Evolutionary conservation across 2,797 vertebrate genomes (phyloP).

Genomic region (Semotilus atromaculatus): DNA sequence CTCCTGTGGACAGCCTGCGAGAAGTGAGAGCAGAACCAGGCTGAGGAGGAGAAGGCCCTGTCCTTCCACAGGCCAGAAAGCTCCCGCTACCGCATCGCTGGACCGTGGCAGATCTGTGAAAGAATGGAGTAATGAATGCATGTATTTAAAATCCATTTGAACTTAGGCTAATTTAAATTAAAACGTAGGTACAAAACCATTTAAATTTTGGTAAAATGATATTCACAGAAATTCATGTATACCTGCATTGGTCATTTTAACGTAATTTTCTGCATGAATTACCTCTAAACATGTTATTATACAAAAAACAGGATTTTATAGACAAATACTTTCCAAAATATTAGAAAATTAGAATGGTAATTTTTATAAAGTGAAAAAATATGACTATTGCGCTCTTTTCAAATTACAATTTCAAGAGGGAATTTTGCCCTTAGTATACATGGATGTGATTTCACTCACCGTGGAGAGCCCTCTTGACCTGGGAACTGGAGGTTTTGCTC

Average conservation of each 20-base stretch:
- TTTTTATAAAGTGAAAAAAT: background rate
- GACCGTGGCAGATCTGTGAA: conserved; percentile 76
- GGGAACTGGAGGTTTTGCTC: conserved; percentile 92
- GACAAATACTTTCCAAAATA: background rate
- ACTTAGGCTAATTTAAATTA: background rate
- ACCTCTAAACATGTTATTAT: background rate
- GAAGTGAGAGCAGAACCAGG: conserved; percentile 70
- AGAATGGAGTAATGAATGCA: background rate
- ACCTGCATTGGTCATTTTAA: background rate
- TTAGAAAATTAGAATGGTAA: background rate
- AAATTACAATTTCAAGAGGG: background rate
- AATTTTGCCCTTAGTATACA: background rate
- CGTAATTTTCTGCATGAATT: too few species aligned
- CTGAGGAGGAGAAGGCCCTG: conserved; percentile 84
- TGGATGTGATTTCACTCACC: conserved; percentile 74
- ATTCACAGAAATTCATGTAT: background rate
- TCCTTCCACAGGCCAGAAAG: conserved; percentile 79
- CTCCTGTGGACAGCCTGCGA: conserved; percentile 88
- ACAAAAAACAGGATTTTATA: background rate
- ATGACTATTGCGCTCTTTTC: background rate
- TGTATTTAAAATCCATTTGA: background rate
- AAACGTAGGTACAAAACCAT: background rate
- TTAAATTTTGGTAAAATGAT: background rate
- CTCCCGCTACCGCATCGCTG: conserved; percentile 86
- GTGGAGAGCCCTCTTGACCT: conserved; percentile 79